Evolutionary conservation across 2,888 invertebrate species (phyloP).

Genomic region (Boloria euphrosyne): DNA sequence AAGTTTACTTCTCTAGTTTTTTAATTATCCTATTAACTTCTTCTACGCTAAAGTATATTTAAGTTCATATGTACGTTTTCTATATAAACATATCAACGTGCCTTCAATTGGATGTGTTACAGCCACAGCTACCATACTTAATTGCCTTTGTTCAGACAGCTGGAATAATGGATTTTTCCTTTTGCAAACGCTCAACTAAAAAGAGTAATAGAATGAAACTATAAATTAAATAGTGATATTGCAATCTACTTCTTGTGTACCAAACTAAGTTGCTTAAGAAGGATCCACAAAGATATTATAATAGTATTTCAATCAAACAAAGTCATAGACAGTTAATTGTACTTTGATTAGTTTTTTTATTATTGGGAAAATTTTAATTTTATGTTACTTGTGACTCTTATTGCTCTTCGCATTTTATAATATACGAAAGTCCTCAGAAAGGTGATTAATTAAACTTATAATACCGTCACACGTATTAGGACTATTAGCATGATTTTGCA

Average conservation of each 20-base stretch:
- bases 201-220: slow-evolving; percentile 30
- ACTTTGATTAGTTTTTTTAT: no score
- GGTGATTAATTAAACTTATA: no score
- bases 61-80: slow-evolving; percentile 13
- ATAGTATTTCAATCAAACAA: no score
- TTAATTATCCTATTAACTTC: not conserved
- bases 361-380: no score
- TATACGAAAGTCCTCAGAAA: no score
- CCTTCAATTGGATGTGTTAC: slow-evolving; percentile 36
- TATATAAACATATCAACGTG: slow-evolving; percentile 24
- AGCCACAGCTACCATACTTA: slow-evolving; percentile 41
- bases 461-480: no score
- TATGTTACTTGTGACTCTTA: no score
- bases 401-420: no score
- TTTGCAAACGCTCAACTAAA: slow-evolving; percentile 35
- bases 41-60: slow-evolving; percentile 6
- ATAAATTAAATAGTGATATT: slow-evolving; percentile 29
- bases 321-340: no score
- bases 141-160: slow-evolving; percentile 42
- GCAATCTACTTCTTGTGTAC: slow-evolving; percentile 5
- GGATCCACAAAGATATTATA: no score
- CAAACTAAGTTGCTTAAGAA: not conserved
- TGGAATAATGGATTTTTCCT: slow-evolving; percentile 43
- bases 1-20: no score
- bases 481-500: no score